These are phyloP conservation scores for Premnoplex brunnescens DNA, from an alignment of 2,797 vertebrate genomes.

Conservation along the genomic window DNA sequence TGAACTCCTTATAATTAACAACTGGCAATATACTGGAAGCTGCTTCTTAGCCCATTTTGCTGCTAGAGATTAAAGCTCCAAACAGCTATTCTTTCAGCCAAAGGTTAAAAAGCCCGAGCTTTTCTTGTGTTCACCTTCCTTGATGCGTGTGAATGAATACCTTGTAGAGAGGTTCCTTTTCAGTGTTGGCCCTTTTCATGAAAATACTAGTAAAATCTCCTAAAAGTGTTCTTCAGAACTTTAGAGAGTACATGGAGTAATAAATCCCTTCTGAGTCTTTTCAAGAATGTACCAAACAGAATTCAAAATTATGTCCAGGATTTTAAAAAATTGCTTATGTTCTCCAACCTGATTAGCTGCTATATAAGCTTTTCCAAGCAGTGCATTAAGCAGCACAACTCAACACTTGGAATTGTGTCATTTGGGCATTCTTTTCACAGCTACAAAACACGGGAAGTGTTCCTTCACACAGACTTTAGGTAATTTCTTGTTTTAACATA, in stretches of 20 bases:
- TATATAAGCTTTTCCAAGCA: neutral
- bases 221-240: neutral
- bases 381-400: neutral
- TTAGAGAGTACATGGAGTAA: neutral
- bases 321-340: fast-evolving
- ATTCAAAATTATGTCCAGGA: neutral
- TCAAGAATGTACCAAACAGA: neutral
- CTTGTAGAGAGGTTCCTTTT: neutral
- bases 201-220: neutral
- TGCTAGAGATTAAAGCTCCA: neutral
- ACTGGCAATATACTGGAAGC: neutral
- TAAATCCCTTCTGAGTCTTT: neutral
- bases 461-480: neutral
- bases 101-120: neutral
- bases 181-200: neutral
- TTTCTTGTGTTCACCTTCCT: neutral
- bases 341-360: neutral
- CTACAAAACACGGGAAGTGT: neutral
- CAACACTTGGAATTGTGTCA: neutral
- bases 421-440: neutral
- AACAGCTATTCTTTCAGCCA: neutral
- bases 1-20: neutral
- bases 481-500: neutral
- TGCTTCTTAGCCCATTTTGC: neutral
- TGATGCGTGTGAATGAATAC: neutral